Evolutionary conservation across 2,888 invertebrate genomes (phyloP), one percentile per base, ranked within the genome.

Genomic region (Phrixothrix hirtus): DNA sequence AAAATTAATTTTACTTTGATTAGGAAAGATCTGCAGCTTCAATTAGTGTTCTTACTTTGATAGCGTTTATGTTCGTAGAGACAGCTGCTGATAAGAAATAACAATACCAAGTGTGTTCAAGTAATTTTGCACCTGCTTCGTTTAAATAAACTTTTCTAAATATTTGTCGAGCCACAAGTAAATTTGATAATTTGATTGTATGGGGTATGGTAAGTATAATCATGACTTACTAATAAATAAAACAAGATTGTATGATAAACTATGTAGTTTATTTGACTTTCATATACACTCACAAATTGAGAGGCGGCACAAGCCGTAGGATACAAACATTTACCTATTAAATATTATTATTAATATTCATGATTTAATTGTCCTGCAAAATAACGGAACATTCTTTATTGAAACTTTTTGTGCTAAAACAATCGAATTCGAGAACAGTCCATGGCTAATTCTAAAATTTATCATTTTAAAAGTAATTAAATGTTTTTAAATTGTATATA

Each of bases 261-360:
- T 77, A 77, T 77, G 75, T 75, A 76, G 77, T 77, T 77, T 77
- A 77, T 77, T 77, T 77, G 76, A 77, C 77, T 76, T 77, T 77
- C 76, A 76, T 76, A 76, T 76, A 77, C 77, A 77, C 76, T 77
- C 77, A 77, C 77, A 76, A 76, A 75, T 74, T 76, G 77, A 77
- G 77, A 77, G 66, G 75, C 74, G 75, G 75, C 76, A 68, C 69
- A 74, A 75, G 76, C 76, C 77, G 75, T 75, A 76, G 77, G 76
- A 76, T 77, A 77, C 77, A 76, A 76, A 77, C 77, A 77, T 77
- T 77, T 77, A 77, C 75, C 77, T 77, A 77, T 73, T 74, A 74
- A 73, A 74, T 74, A 76, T 77, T 76, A 77, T 76, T 77, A 77
- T 77, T 77, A 77, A 74, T 77, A 77, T 76, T 77, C 77, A 76